A percentile compares a stretch with the other conserved stretches of the same genome.
Conservation (phyloP, 2,113 vertebrate species). For the Athene noctua region DNA sequence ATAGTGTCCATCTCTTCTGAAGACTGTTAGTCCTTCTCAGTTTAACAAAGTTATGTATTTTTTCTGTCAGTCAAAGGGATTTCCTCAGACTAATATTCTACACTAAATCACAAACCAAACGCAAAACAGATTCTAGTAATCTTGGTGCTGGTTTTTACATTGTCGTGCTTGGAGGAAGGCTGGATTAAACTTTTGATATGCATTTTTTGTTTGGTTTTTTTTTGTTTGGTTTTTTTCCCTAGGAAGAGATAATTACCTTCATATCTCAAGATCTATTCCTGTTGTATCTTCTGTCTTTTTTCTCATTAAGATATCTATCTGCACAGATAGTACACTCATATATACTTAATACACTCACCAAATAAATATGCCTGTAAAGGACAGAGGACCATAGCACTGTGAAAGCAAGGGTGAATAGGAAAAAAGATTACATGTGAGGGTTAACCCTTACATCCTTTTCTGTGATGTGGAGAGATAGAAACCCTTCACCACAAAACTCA, state of each 20-base stretch:
- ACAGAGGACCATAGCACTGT: not conserved
- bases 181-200: not conserved
- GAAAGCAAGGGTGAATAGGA: not conserved
- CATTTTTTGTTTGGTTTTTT: not conserved
- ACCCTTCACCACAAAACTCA: not conserved
- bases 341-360: not conserved
- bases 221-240: not conserved
- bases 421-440: not conserved
- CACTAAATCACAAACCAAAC: not conserved
- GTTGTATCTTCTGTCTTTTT: not conserved
- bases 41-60: not conserved
- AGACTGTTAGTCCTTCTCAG: not conserved
- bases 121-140: not conserved
- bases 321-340: too few relatives aligned
- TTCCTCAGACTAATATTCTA: not conserved
- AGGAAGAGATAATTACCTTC: not conserved
- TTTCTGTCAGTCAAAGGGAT: not conserved
- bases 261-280: not conserved
- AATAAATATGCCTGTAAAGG: not conserved
- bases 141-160: not conserved
- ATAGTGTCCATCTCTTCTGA: not conserved
- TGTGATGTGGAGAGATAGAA: not conserved
- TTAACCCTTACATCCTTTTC: not conserved
- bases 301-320: not conserved
- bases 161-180: not conserved